Evolutionary conservation across 1,140 invertebrate genomes (phyloP), one percentile per base, ranked within the genome.

Genomic region (Thaumatotibia leucotreta): DNA sequence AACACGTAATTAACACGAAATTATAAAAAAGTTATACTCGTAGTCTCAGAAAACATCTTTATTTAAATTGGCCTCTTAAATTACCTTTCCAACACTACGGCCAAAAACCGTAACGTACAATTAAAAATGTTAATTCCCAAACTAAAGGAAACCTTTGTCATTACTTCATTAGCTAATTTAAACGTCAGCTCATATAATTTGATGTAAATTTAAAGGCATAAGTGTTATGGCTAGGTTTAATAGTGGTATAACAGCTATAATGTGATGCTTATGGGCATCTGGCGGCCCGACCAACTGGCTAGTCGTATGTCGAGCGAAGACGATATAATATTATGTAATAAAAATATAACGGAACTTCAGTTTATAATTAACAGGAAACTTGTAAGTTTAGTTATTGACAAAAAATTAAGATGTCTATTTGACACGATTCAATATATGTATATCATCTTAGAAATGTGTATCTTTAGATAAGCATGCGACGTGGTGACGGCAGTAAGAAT

Each of bases 101-200:
- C 35, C 14, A 4, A 39, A 14, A 39, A 39, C 6, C 35, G 1
- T 33, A 52, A 54, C 22, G 11, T 24, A 54, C 11, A 54, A 54
- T 54, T 27, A 54, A 54, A 54, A 54, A 54, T 54, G 50, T 54
- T 27, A 54, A 54, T 54, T 27, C n/a, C 23, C 10, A 54, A 54
- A 54, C 27, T 54, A 29, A 23, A 54, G 23, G 50, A 22, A 22
- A 54, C 27, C 50, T 54, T 24, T 24, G 50, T 54, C 50, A 54
- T n/a, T n/a, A n/a, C n/a, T n/a, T n/a, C n/a, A n/a, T 54, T 54
- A 54, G 50, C 1, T 54, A 54, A 54, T 54, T 54, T 54, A 24
- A 54, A 54, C 23, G 50, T 54, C 22, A 24, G 50, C 14, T 17
- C n/a, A 49, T 49, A 49, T 49, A 49, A 49, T 29, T 23, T 54